Base-by-base conservation (phyloP, 2,888 invertebrate genomes). In the Stenichneumon culpator region DNA sequence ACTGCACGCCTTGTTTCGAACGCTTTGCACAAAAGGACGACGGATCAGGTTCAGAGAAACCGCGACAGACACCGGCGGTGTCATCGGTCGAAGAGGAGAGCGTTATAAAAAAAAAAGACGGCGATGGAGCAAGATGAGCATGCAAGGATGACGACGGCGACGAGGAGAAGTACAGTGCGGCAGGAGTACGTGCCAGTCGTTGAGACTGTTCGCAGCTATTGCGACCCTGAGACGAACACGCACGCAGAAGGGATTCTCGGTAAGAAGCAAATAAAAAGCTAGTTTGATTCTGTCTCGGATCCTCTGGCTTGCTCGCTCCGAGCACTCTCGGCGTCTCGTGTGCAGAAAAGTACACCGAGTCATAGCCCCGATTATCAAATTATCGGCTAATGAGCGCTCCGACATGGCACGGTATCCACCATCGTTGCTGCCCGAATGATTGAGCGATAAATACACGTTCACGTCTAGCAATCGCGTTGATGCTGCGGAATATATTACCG, bases 1-100 rank as follows among this genome's bases (percentile, higher is more conserved):
- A 3, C 70, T 36, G 36, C 32, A 52, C 50, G 19, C n/a, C 54
- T 32, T 7, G 52, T 54, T 70, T n/a, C n/a, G 32, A 50, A 54
- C 52, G 32, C 28, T 70, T 50, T 63, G 36, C 57, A 75, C 78
- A 78, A 65, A 84, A 84, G 67, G 80, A 79, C 81, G 81, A 81
- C 36, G 81, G 44, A 78, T 86, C 83, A 68, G 28, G 60, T 84
- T 82, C 69, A 44, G 68, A 69, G 75, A 63, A 60, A 72, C 65
- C 60, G 82, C 79, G 80, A 83, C 83, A 70, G 22, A 39, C 67
- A 60, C 32, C 47, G 83, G 22, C n/a, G 44, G 68, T 63, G 74
- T 25, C 22, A 36, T 73, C 22, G 54, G 7, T 79, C 80, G 75
- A 82, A 87, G 54, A 54, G 50, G 84, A 73, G 60, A 68, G 65